Evolutionary conservation across 2,888 invertebrate species (phyloP).

Genomic region (Nephrotoma appendiculata): DNA sequence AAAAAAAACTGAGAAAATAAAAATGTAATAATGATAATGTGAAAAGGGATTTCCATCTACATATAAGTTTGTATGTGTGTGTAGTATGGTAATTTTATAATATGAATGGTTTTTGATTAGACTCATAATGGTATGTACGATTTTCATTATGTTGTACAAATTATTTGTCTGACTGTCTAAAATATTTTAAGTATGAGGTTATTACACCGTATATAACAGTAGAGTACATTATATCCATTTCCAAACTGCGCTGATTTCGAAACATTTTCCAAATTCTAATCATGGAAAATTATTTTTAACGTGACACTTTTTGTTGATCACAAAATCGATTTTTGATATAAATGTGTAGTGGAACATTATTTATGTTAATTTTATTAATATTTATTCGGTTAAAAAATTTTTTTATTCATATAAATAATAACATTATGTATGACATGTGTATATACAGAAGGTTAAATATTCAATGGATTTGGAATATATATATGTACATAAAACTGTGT

Average conservation of each 20-base stretch:
- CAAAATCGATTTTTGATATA: neutral
- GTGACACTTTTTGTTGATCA: neutral
- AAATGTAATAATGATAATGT: neutral
- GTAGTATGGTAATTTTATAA: neutral
- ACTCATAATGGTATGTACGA: neutral
- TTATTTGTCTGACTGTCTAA: neutral
- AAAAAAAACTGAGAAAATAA: neutral
- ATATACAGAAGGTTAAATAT: neutral
- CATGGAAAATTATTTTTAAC: neutral
- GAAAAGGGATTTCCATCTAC: neutral
- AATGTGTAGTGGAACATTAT: neutral
- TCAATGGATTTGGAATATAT: neutral
- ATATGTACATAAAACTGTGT: too few relatives aligned
- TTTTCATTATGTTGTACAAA: neutral
- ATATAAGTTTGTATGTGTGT: neutral
- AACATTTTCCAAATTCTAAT: neutral
- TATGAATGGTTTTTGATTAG: neutral
- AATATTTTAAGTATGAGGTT: neutral
- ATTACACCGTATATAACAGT: neutral
- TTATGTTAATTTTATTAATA: neutral
- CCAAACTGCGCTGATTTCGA: neutral
- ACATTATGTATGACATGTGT: neutral
- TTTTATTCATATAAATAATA: neutral
- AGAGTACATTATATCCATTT: neutral
- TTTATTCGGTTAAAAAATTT: neutral